Conservation (phyloP, 2,888 invertebrate species). For the Hypolimnas misippus region DNA sequence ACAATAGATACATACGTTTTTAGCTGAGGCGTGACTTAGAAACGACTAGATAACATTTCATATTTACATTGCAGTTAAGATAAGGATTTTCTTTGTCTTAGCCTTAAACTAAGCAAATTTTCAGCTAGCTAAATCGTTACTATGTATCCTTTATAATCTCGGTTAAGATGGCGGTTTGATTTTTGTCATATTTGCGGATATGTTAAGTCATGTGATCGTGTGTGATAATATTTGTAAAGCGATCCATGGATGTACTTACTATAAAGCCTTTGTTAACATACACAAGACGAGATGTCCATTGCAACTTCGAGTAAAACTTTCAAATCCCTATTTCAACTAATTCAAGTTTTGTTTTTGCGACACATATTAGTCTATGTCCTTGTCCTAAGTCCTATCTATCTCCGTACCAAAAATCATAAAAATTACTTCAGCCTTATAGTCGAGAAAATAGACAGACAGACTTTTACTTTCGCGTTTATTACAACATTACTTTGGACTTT, state of each 20-base stretch:
- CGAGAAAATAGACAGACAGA: too few relatives aligned
- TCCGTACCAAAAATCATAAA: too few relatives aligned
- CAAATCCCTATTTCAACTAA: too few relatives aligned
- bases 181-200: background rate
- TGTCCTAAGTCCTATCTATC: too few relatives aligned
- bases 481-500: too few relatives aligned
- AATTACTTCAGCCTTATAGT: too few relatives aligned
- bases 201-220: background rate
- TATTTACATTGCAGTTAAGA: slow-evolving; percentile 41
- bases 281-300: too few relatives aligned
- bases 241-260: background rate
- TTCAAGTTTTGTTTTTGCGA: too few relatives aligned
- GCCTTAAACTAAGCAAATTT: slow-evolving; percentile 20
- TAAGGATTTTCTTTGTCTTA: slow-evolving; percentile 32
- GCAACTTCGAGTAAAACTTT: too few relatives aligned
- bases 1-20: slow-evolving; percentile 26
- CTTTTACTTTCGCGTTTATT: too few relatives aligned
- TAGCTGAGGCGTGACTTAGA: slow-evolving; percentile 35
- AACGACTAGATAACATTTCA: slow-evolving; percentile 38
- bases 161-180: background rate
- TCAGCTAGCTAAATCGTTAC: slow-evolving; percentile 13
- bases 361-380: too few relatives aligned
- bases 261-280: background rate
- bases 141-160: slow-evolving; percentile 2
- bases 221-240: background rate